Percentiles rank a stretch among this genome's conserved stretches.
phyloP scores from a whole-genome alignment of 2,888 invertebrate species.

The Meiosimyza decipiens region DNA sequence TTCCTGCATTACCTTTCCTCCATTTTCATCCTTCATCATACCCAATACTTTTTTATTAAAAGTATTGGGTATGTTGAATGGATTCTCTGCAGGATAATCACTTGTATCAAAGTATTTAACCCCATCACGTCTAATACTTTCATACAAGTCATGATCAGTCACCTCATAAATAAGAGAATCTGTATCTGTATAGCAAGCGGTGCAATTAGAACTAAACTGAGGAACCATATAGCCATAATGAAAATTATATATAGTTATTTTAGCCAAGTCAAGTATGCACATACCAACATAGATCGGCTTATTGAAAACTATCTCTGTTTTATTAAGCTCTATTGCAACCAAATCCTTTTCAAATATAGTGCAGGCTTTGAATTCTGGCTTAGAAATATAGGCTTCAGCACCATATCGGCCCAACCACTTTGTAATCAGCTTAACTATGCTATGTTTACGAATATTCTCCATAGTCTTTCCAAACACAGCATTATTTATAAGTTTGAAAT shows the following conservation, averaged over 20 bases:
- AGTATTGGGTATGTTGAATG: neutral
- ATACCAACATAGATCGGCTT: neutral
- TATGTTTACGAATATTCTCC: conserved; percentile 43
- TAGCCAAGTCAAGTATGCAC: too few species aligned
- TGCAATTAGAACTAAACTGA: neutral
- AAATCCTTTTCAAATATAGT: neutral
- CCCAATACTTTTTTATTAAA: conserved; percentile 29
- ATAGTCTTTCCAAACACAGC: conserved; percentile 44
- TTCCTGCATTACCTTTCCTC: conserved; percentile 36
- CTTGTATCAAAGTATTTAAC: too few species aligned
- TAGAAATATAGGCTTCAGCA: neutral
- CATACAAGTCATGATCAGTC: neutral
- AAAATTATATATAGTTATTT: too few species aligned
- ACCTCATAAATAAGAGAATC: conserved; percentile 9
- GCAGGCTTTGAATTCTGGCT: neutral
- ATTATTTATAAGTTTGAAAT: neutral
- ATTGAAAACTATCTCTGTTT: neutral
- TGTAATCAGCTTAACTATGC: conserved; percentile 38
- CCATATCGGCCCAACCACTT: conserved; percentile 29
- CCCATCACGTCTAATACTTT: neutral
- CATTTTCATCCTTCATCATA: conserved; percentile 42
- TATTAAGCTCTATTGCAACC: neutral
- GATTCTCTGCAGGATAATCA: neutral
- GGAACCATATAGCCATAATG: neutral
- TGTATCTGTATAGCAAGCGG: neutral